These are phyloP conservation scores for Collichthys lucidus DNA, from an alignment of 2,113 vertebrate genomes.

Conservation along the genomic window DNA sequence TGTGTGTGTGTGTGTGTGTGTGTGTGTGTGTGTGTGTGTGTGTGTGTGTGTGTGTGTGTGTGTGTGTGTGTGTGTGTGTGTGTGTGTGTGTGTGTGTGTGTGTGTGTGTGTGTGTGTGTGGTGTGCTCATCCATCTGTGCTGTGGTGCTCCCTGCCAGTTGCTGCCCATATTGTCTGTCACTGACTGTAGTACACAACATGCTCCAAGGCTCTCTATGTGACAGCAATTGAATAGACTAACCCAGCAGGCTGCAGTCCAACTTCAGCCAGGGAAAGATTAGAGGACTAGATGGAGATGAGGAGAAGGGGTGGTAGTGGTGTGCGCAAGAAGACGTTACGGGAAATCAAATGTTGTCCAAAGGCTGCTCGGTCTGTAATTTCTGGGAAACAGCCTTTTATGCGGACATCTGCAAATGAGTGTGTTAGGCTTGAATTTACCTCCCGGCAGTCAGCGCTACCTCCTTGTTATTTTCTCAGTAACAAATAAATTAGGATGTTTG, in stretches of 20 bases:
- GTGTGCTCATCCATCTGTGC: slow-evolving; percentile 59
- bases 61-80: slow-evolving; percentile 37
- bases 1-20: slow-evolving; percentile 40
- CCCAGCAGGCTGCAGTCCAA: slow-evolving; percentile 60
- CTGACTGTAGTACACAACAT: slow-evolving; percentile 58
- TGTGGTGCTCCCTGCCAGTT: slow-evolving; percentile 57
- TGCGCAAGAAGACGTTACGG: slow-evolving; percentile 48
- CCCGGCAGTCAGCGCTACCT: slow-evolving; percentile 13
- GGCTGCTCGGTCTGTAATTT: slow-evolving; percentile 46
- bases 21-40: slow-evolving; percentile 16
- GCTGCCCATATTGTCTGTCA: slow-evolving; percentile 64
- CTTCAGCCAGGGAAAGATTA: slow-evolving; percentile 61
- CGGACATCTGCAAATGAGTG: slow-evolving; percentile 45
- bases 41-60: slow-evolving; percentile 4
- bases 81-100: slow-evolving; percentile 25
- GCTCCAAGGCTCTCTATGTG: slow-evolving; percentile 59
- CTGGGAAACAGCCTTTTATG: slow-evolving; percentile 58
- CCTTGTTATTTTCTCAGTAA: slow-evolving; percentile 48
- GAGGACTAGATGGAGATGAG: slow-evolving; percentile 58
- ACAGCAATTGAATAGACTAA: slow-evolving; percentile 63
- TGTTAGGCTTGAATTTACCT: slow-evolving; percentile 53
- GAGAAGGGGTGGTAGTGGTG: slow-evolving; percentile 18
- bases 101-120: not conserved
- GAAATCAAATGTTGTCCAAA: slow-evolving; percentile 56
- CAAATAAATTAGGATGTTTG: slow-evolving; percentile 46